Conservation (phyloP, 2,797 vertebrate genomes). For the Peromyscus attwateri region DNA sequence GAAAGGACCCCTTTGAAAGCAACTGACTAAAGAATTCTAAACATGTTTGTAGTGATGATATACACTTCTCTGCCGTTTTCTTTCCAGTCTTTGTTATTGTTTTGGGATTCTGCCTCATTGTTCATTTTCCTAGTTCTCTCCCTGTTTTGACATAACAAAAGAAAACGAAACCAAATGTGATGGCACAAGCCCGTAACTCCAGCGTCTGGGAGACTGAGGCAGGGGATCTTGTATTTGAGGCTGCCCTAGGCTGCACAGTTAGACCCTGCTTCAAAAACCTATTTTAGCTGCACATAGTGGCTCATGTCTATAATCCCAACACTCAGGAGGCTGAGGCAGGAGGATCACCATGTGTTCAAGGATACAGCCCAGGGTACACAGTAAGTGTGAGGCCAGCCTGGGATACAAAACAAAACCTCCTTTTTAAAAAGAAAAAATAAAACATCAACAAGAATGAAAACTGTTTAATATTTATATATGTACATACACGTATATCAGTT, state of each 20-base stretch:
- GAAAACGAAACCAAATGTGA: not conserved
- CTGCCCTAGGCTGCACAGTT: not conserved
- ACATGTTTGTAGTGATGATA: not conserved
- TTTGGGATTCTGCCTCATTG: not conserved
- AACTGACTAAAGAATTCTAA: not conserved
- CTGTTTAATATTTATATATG: not conserved
- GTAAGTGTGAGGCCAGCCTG: not conserved
- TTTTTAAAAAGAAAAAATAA: not conserved
- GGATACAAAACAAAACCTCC: not conserved
- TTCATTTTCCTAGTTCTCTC: not conserved
- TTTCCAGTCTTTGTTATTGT: not conserved
- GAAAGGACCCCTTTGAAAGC: not conserved
- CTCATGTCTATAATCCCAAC: not conserved
- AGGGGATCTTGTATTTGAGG: not conserved
- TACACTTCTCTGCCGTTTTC: not conserved
- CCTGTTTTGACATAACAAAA: not conserved
- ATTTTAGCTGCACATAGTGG: not conserved
- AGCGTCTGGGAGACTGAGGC: not conserved
- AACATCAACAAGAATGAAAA: not conserved
- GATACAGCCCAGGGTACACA: not conserved
- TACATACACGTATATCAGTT: not conserved
- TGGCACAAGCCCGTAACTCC: not conserved
- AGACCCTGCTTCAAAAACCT: not conserved
- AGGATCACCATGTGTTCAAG: not conserved
- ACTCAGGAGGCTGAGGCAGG: not conserved